Conservation (phyloP, 2,113 vertebrate species). For the Taxidea taxus region DNA sequence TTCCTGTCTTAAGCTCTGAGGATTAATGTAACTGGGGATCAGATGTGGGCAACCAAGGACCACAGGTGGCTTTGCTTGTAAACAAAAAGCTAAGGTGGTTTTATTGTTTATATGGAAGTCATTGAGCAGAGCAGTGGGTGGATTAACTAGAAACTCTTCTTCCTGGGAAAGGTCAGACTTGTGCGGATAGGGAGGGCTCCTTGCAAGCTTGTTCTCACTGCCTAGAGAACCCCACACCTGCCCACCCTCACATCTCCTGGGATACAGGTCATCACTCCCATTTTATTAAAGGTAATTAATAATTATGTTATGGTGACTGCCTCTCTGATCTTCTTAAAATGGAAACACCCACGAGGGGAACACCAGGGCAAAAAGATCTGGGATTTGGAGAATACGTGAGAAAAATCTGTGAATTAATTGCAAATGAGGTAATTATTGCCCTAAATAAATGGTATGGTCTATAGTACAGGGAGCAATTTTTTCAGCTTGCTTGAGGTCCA, state of each 20-base stretch:
- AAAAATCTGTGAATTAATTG: background rate
- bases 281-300: background rate
- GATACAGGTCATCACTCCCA: background rate
- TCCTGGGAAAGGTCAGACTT: conserved; percentile 41
- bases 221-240: background rate
- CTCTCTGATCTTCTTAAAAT: background rate
- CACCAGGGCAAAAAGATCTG: background rate
- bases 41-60: conserved; percentile 31
- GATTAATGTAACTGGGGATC: conserved; percentile 58
- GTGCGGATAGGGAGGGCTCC: background rate
- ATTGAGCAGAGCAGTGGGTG: background rate
- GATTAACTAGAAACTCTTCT: conserved; percentile 69
- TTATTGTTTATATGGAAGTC: conserved; percentile 59
- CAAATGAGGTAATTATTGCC: background rate
- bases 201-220: background rate
- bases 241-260: background rate
- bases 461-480: background rate
- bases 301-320: background rate
- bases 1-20: conserved; percentile 61
- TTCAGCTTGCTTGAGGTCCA: background rate
- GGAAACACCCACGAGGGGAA: background rate
- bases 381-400: background rate
- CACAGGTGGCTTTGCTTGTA: conserved; percentile 68
- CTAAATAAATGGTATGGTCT: background rate
- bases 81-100: conserved; percentile 69